These are phyloP conservation scores for Rhagoletis zephyria DNA, from an alignment of 1,140 invertebrate genomes.

Conservation along the genomic window DNA sequence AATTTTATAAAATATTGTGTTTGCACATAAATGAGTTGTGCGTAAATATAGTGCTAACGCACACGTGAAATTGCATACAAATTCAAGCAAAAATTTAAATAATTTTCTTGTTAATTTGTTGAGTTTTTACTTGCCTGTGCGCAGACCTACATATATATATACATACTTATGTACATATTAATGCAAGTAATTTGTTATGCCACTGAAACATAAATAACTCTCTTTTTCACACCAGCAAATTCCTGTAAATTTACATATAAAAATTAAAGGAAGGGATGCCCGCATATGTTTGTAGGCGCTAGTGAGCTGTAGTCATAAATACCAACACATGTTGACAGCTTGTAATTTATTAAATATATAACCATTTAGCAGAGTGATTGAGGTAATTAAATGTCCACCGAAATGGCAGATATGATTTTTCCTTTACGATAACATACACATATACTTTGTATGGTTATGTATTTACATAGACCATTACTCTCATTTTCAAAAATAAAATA, in stretches of 20 bases:
- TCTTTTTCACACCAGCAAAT: background rate
- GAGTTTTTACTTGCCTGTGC: background rate
- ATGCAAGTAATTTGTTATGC: background rate
- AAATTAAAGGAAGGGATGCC: background rate
- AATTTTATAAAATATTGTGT: constrained; percentile 30
- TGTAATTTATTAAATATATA: constrained; percentile 49
- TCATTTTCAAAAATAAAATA: no score
- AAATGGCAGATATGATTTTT: background rate
- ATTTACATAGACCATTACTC: no score
- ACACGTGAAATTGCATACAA: no score
- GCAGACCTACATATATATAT: no score
- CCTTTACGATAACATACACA: no score
- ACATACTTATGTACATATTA: background rate
- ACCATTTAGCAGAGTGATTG: constrained; percentile 35
- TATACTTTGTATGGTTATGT: no score
- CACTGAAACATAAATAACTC: background rate
- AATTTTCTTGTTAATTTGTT: background rate
- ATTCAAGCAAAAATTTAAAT: background rate
- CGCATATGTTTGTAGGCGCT: no score
- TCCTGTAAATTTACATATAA: background rate
- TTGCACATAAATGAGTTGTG: background rate
- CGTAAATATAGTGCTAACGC: no score
- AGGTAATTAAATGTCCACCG: constrained; percentile 39
- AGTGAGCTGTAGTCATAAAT: background rate
- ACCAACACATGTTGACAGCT: constrained; percentile 40